Evolutionary conservation across 2,113 vertebrate species (phyloP).

Genomic region (Nicator chloris): DNA sequence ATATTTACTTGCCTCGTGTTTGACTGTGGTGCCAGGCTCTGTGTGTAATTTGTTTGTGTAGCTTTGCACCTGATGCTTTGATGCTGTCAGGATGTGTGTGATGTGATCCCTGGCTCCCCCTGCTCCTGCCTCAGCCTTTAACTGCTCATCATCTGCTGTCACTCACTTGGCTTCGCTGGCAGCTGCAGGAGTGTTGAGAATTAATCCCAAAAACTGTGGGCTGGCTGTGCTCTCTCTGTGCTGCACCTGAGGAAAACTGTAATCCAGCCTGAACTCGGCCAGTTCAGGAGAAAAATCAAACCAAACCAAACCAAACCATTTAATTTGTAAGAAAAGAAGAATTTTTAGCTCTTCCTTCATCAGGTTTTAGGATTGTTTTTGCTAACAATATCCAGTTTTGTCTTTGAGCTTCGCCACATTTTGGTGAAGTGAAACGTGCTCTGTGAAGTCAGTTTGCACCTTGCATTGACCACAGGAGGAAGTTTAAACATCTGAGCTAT

Average conservation of each 20-base stretch:
- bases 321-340: not conserved
- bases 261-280: not conserved
- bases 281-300: not conserved
- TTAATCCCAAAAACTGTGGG: not conserved
- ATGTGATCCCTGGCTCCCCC: not conserved
- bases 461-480: not conserved
- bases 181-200: not conserved
- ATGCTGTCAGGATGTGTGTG: not conserved
- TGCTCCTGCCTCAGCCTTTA: not conserved
- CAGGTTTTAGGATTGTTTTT: not conserved
- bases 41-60: not conserved
- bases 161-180: not conserved
- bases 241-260: not conserved
- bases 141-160: not conserved
- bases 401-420: not conserved
- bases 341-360: not conserved
- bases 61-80: not conserved
- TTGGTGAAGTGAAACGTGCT: not conserved
- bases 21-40: not conserved
- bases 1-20: not conserved
- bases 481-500: not conserved
- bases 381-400: rapidly evolving
- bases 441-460: not conserved
- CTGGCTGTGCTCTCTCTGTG: not conserved
- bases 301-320: no score